Evolutionary conservation across 2,888 invertebrate species (phyloP).

Genomic region (Rutpela maculata): DNA sequence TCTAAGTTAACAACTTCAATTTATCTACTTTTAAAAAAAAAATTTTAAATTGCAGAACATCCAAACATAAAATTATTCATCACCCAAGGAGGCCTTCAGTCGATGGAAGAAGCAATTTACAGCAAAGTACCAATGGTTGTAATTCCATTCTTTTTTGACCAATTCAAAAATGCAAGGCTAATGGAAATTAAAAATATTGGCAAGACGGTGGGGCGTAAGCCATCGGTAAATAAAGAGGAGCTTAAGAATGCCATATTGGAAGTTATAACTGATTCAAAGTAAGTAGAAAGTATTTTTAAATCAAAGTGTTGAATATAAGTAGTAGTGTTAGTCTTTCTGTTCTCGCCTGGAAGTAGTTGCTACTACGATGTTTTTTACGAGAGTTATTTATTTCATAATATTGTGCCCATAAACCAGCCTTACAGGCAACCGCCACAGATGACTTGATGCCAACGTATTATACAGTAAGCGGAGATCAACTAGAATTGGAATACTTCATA

Average conservation of each 20-base stretch:
- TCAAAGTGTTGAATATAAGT: too few relatives aligned
- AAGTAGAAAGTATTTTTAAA: conserved; percentile 28
- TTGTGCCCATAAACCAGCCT: too few relatives aligned
- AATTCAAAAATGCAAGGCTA: conserved; percentile 50
- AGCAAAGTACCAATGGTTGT: conserved; percentile 70
- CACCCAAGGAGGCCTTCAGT: conserved; percentile 65
- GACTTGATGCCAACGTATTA: too few relatives aligned
- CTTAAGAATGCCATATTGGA: conserved; percentile 61
- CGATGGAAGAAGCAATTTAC: conserved; percentile 70
- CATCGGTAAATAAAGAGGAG: conserved; percentile 54
- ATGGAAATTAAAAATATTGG: conserved; percentile 52
- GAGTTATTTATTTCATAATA: too few relatives aligned
- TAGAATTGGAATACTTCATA: too few relatives aligned
- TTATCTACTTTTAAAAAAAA: too few relatives aligned
- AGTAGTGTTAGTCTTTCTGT: too few relatives aligned
- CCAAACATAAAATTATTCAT: conserved; percentile 47
- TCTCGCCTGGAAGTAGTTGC: too few relatives aligned
- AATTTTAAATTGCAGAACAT: conserved; percentile 45
- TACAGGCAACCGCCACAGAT: too few relatives aligned
- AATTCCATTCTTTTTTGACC: conserved; percentile 70
- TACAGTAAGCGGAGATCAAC: too few relatives aligned
- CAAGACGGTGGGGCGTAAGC: conserved; percentile 49
- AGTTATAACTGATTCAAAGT: conserved; percentile 63
- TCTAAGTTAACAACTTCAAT: too few relatives aligned
- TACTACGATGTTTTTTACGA: too few relatives aligned